phyloP scores from a whole-genome alignment of 2,888 invertebrate genomes.

The Standfussiana lucernea region DNA sequence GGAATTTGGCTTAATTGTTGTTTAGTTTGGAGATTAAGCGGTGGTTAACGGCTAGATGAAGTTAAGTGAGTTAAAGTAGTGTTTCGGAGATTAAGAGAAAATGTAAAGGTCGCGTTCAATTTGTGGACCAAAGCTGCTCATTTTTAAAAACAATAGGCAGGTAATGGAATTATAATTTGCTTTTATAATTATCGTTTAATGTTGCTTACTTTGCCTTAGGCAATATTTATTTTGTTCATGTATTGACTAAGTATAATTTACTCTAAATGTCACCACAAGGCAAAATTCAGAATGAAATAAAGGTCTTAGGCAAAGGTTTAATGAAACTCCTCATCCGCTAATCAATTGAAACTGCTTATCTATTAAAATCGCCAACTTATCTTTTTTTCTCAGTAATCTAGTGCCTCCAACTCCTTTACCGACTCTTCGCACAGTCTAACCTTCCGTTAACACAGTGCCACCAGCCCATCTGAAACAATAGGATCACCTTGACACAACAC shows the following conservation, averaged over 20 bases:
- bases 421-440: constrained; percentile 11
- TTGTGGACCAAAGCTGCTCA: neutral
- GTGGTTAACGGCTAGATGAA: constrained; percentile 17
- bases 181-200: neutral
- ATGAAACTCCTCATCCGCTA: neutral
- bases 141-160: neutral
- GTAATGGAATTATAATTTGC: neutral
- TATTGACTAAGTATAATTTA: neutral
- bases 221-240: neutral
- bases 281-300: neutral
- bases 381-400: neutral
- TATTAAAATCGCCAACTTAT: neutral
- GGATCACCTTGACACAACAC: constrained; percentile 88
- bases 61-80: constrained; percentile 36
- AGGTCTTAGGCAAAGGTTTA: neutral
- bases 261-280: neutral
- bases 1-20: constrained; percentile 39
- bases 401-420: neutral
- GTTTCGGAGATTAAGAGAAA: neutral
- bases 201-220: neutral
- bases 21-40: constrained; percentile 42
- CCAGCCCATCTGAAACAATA: constrained; percentile 79
- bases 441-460: constrained; percentile 55
- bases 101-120: neutral
- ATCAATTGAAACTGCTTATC: neutral